Evolutionary conservation across 2,797 vertebrate genomes (phyloP).

Genomic region (Onychomys leucogaster): DNA sequence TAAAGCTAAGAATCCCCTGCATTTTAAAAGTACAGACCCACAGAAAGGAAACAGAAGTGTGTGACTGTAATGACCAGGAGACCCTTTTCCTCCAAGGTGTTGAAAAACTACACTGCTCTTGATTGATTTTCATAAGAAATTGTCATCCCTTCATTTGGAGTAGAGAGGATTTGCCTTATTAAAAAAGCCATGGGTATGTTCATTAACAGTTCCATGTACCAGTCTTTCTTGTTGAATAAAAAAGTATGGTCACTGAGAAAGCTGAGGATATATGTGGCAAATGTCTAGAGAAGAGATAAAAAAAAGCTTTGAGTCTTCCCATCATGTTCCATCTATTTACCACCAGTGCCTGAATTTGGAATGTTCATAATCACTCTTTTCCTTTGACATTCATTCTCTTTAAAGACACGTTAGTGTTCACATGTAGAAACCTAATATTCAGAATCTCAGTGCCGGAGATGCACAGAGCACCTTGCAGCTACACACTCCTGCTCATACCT

Average conservation of each 20-base stretch:
- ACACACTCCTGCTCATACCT: neutral
- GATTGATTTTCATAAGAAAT: neutral
- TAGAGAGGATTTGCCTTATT: neutral
- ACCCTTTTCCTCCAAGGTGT: neutral
- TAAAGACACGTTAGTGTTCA: neutral
- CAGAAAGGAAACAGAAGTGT: neutral
- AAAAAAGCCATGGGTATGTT: neutral
- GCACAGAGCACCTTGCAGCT: fast-evolving
- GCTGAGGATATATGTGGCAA: neutral
- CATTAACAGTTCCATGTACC: neutral
- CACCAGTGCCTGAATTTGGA: neutral
- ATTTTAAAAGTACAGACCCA: neutral
- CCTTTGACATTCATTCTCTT: conserved; percentile 22
- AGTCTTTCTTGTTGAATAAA: neutral
- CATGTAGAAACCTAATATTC: neutral
- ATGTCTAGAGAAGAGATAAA: neutral
- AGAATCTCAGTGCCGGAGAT: neutral
- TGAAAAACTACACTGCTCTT: neutral
- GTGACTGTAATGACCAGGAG: neutral
- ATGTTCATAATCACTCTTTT: neutral
- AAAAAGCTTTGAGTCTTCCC: neutral
- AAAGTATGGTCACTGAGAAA: neutral
- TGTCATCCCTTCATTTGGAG: neutral
- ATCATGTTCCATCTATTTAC: neutral
- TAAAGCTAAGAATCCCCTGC: neutral